Evolutionary conservation across 2,797 vertebrate genomes (phyloP).

Genomic region (Glossophaga mutica): DNA sequence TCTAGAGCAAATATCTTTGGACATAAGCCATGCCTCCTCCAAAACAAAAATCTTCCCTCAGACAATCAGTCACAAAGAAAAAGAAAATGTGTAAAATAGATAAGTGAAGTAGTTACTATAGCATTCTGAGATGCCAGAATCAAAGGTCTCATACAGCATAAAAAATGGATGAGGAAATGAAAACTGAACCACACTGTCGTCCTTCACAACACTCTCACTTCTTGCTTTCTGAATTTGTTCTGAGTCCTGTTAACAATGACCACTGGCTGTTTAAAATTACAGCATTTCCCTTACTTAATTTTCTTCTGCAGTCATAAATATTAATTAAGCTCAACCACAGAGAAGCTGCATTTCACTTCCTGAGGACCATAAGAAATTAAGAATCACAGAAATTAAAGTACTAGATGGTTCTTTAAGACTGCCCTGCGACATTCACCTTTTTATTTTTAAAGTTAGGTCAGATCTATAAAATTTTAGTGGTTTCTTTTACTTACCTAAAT

Average conservation of each 20-base stretch:
- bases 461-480: constrained; percentile 22
- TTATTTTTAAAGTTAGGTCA: constrained; percentile 37
- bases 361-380: constrained; percentile 49
- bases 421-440: background rate
- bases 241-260: constrained; percentile 6
- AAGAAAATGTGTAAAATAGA: background rate
- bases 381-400: constrained; percentile 31
- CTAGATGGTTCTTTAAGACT: background rate
- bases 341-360: constrained; percentile 44
- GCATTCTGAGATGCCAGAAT: background rate
- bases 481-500: background rate
- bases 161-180: background rate
- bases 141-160: background rate
- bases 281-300: constrained; percentile 65
- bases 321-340: constrained; percentile 64
- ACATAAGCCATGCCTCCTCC: background rate
- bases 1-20: background rate
- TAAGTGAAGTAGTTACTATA: background rate
- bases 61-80: background rate
- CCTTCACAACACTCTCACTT: background rate
- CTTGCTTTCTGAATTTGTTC: constrained; percentile 4
- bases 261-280: constrained; percentile 62
- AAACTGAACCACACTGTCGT: background rate
- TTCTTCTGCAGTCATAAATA: constrained; percentile 67
- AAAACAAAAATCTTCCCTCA: background rate